Evolutionary conservation across 2,113 vertebrate species (phyloP), one percentile per base, ranked within the genome.

Genomic region (Ammodramus savannarum): DNA sequence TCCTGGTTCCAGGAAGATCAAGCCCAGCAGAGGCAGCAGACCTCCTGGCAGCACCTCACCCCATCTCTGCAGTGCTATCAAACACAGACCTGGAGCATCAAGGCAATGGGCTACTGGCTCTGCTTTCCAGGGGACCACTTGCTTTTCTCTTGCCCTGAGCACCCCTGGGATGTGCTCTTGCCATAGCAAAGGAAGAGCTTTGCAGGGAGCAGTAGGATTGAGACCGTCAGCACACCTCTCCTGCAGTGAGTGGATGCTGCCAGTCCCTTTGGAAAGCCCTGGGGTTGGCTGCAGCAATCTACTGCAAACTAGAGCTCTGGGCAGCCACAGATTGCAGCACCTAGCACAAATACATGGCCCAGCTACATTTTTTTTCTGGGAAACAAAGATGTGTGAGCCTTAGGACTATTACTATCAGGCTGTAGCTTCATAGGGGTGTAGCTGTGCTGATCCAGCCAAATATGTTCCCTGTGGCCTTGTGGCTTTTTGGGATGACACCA

Each of bases 191-290:
- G 69, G 55, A 89, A 72, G 14, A 71, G 25, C 65, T 94, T 78
- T 10, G 2, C 32, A 36, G 46, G 16, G 38, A 76, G 23, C 1
- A 2, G 26, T 10, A 79, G 80, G 18, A 29, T 85, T 85, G 55
- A 55, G 43, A 66, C 74, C 25, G 49, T 67, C 69, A 75, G 32
- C 1, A 2, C 0, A 0, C 9, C 5, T 38, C 46, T 54, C 22
- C 73, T 54, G 20, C 85, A 46, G 69, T 11, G 36, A n/a, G 25
- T 7, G 21, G 61, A 18, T 78, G 38, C 51, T 54, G 55, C 48
- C 48, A 63, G 15, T 58, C n/a, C 32, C 34, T 87, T 63, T 72
- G 69, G 69, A 87, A 87, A 85, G 48, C 57, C 13, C 26, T 38
- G 20, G 43, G n/a, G 52, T 19, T 87, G 34, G 43, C 77, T 51